Percentiles rank a stretch among this genome's conserved stretches.
These are phyloP conservation scores for Brachynemurus nebulosus DNA, from an alignment of 2,888 invertebrate genomes.

Conservation along the genomic window DNA sequence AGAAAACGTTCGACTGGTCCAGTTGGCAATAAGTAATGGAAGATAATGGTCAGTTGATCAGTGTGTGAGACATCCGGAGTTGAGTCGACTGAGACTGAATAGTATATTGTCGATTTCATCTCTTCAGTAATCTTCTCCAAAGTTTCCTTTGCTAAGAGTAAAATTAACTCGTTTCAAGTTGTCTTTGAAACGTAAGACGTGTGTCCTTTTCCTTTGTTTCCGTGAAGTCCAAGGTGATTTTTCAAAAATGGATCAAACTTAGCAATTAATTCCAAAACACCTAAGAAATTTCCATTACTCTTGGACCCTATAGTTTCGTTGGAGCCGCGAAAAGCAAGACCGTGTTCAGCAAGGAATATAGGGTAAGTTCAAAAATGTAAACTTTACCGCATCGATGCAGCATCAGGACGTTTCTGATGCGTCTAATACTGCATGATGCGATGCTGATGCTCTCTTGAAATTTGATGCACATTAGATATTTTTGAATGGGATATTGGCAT, in stretches of 20 bases:
- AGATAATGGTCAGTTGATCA: conserved; percentile 20
- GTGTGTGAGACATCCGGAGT: conserved; percentile 13
- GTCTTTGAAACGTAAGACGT: conserved; percentile 11
- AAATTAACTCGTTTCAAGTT: conserved; percentile 11
- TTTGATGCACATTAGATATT: no score
- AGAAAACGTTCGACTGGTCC: conserved; percentile 5
- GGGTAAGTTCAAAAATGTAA: no score
- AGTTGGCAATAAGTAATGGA: conserved; percentile 16
- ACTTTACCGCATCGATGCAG: no score
- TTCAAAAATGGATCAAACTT: conserved; percentile 11
- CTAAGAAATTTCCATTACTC: conserved; percentile 13
- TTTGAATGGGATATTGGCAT: no score
- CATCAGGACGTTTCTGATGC: no score
- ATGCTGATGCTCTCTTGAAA: no score
- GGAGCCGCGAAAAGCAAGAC: conserved; percentile 12
- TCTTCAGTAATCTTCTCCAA: background rate
- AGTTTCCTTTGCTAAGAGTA: conserved; percentile 1
- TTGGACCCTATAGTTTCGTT: conserved; percentile 9
- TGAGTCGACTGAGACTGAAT: conserved; percentile 6
- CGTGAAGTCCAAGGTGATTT: conserved; percentile 5
- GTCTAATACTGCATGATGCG: no score
- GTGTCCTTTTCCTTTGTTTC: conserved; percentile 8
- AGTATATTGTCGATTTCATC: conserved; percentile 5
- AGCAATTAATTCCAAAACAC: conserved; percentile 11
- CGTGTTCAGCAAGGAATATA: conserved; percentile 9